Conservation (phyloP, 2,888 invertebrate species). For the Synergus japonicus region DNA sequence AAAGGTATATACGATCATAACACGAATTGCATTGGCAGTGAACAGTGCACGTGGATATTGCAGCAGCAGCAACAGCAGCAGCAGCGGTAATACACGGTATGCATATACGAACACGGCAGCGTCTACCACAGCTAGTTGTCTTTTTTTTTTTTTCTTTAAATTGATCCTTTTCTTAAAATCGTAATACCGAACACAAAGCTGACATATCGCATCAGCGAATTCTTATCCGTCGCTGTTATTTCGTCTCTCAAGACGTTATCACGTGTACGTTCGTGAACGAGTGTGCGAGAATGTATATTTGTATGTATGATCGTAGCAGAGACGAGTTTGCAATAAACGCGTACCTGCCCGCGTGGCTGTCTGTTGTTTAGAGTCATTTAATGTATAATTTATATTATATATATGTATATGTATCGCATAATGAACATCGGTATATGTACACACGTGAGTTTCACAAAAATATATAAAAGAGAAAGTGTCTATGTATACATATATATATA, state of each 20-base stretch:
- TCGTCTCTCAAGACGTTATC: conserved; percentile 41
- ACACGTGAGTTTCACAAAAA: conserved; percentile 76
- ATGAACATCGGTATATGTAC: conserved; percentile 73
- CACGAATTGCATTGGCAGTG: conserved; percentile 77
- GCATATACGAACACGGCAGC: conserved; percentile 74
- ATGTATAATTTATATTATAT: conserved; percentile 54
- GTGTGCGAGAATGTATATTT: conserved; percentile 50
- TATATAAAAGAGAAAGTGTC: conserved; percentile 76
- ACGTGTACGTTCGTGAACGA: conserved; percentile 56
- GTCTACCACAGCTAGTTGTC: conserved; percentile 72
- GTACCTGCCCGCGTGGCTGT: conserved; percentile 48
- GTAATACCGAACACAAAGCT: conserved; percentile 46
- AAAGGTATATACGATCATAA: conserved; percentile 72
- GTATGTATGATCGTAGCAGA: conserved; percentile 51
- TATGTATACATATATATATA: conserved; percentile 62
- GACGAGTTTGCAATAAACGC: conserved; percentile 47
- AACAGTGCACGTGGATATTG: conserved; percentile 76
- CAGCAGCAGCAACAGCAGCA: conserved; percentile 72
- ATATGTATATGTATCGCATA: conserved; percentile 56
- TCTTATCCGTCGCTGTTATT: conserved; percentile 45
- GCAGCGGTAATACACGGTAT: conserved; percentile 68
- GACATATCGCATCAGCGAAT: conserved; percentile 44
- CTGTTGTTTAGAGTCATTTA: conserved; percentile 45
- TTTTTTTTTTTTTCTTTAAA: conserved; percentile 46
- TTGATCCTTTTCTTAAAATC: conserved; percentile 49